A percentile compares a stretch with the other conserved stretches of the same genome.
phyloP scores from a whole-genome alignment of 2,888 invertebrate genomes.

The Labia minor region DNA sequence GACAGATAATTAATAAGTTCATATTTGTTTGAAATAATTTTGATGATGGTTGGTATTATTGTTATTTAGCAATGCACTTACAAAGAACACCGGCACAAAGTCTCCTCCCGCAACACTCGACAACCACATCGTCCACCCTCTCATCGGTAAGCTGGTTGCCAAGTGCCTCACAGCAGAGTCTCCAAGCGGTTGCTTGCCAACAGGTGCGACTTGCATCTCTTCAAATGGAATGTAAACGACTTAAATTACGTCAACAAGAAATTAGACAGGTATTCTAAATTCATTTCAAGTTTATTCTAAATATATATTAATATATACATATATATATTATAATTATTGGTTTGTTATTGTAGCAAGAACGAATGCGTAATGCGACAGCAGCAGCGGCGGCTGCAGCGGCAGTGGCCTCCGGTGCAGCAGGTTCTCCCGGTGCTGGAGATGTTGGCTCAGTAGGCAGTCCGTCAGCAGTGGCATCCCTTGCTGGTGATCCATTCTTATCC shows the following conservation, averaged over 20 bases:
- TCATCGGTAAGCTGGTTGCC: constrained; percentile 38
- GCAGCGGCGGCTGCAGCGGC: constrained; percentile 33
- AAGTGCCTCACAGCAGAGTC: constrained; percentile 34
- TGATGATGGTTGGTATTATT: no score
- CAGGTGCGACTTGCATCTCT: constrained; percentile 70
- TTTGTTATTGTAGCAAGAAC: constrained; percentile 2
- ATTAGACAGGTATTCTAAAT: constrained; percentile 78
- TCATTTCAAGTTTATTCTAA: constrained; percentile 15
- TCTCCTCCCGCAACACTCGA: constrained; percentile 41
- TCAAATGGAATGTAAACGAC: constrained; percentile 77
- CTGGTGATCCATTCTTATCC: constrained; percentile 67
- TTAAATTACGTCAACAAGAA: constrained; percentile 82
- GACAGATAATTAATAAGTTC: no score
- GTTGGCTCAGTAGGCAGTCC: constrained; percentile 38
- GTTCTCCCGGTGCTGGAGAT: background rate
- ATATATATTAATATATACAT: constrained; percentile 13
- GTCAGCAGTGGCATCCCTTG: constrained; percentile 25
- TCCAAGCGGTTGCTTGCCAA: constrained; percentile 47
- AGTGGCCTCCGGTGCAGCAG: constrained; percentile 15
- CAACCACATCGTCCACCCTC: constrained; percentile 36
- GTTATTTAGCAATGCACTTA: constrained; percentile 44
- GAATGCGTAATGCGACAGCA: constrained; percentile 44
- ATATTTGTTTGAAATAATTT: no score
- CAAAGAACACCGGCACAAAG: constrained; percentile 47
- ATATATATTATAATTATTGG: background rate